Conservation (phyloP, 1,140 invertebrate species). For the Copidosoma floridanum region DNA sequence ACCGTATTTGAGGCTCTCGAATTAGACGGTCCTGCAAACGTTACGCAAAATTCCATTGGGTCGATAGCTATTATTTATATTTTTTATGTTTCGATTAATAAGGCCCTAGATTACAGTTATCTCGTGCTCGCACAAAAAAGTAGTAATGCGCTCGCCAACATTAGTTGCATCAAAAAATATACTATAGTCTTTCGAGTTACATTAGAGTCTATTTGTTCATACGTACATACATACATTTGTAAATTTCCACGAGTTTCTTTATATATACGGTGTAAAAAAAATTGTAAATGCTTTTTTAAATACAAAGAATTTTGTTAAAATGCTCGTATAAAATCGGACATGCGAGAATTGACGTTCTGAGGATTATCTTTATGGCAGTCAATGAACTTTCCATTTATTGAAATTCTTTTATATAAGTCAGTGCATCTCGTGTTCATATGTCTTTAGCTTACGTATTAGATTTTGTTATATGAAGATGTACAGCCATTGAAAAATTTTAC, state of each 20-base stretch:
- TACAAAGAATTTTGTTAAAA: conserved; percentile 39
- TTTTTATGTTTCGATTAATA: no score
- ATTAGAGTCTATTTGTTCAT: conserved; percentile 25
- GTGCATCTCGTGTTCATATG: no score
- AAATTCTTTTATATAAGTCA: background rate
- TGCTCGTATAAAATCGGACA: conserved; percentile 31
- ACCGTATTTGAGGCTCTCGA: conserved; percentile 22
- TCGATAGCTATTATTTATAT: no score
- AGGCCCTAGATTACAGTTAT: conserved; percentile 25
- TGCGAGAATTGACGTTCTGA: conserved; percentile 20
- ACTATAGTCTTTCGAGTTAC: conserved; percentile 32
- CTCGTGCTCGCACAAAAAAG: background rate
- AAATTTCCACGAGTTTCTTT: conserved; percentile 2
- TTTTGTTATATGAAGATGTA: no score
- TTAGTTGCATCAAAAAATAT: conserved; percentile 41
- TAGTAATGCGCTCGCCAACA: conserved; percentile 25
- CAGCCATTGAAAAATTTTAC: conserved; percentile 5
- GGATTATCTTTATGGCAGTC: conserved; percentile 14
- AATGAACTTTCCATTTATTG: background rate
- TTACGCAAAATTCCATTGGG: conserved; percentile 24
- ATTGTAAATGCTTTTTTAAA: conserved; percentile 35
- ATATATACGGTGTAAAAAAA: conserved; percentile 23
- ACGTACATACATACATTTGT: background rate
- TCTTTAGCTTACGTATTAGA: no score
- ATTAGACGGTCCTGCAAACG: conserved; percentile 24